phyloP scores from a whole-genome alignment of 2,113 vertebrate species.

The Vimba vimba region DNA sequence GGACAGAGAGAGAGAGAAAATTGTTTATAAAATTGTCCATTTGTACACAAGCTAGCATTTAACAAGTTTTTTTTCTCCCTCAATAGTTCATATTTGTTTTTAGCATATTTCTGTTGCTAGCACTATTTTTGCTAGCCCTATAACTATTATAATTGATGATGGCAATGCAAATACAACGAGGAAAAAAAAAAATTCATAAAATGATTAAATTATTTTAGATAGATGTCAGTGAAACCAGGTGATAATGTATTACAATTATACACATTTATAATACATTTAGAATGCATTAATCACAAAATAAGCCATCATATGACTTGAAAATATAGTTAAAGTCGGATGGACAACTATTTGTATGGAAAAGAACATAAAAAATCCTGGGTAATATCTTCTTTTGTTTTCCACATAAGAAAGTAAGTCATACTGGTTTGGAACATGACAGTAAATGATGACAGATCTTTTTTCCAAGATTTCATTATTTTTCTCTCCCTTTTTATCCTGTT shows the following conservation, averaged over 20 bases:
- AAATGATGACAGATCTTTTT: neutral
- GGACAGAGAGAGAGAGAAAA: neutral
- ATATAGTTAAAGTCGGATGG: neutral
- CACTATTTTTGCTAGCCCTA: too few species aligned
- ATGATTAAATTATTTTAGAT: too few species aligned
- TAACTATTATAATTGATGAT: too few species aligned
- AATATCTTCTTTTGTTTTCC: neutral
- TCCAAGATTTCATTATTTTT: neutral
- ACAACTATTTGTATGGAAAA: neutral
- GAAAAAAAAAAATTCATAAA: too few species aligned
- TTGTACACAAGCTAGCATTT: neutral
- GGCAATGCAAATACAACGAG: too few species aligned
- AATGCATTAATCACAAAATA: neutral
- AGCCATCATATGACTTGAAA: neutral
- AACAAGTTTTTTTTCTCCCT: neutral
- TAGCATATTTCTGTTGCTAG: neutral
- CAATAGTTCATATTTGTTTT: too few species aligned
- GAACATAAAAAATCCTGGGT: neutral
- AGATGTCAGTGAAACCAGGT: too few species aligned
- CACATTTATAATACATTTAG: too few species aligned
- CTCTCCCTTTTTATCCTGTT: neutral
- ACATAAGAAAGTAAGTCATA: neutral
- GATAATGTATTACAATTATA: too few species aligned
- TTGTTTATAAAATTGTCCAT: neutral
- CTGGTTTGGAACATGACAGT: neutral